Evolutionary conservation across 2,797 vertebrate species (phyloP), one percentile per base, ranked within the genome.

Genomic region (Psittacula echo): DNA sequence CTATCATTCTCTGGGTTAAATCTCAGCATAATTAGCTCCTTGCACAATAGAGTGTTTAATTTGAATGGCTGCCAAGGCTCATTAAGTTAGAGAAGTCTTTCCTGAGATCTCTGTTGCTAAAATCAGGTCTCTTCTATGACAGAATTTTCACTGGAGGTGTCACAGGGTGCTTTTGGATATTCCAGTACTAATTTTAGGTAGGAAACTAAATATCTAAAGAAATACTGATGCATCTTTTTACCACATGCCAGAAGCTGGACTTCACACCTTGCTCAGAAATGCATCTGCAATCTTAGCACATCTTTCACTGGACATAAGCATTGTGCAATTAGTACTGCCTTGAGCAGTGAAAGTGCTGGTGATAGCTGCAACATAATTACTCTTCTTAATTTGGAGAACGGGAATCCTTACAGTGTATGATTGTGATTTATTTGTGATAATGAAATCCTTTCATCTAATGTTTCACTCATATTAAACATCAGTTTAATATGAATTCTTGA

Each of bases 41-140:
- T 97, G 97, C 95, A 98, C 97, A 98, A 97, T 98, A 97, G 97
- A 97, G 92, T 97, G 95, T 97, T 98, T 98, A 97, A 98, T 98
- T 97, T 98, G 97, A 98, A 98, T 97, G 94, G 94, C 96, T 98
- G 97, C 97, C 97, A 97, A 96, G 84, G 96, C 97, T 98, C 97
- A 97, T 98, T 98, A 98, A 97, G 88, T 97, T 95, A 92, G 95
- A 97, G 92, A 94, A 96, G 96, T 96, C 93, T 97, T 97, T 98
- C 97, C 97, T 96, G 97, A 97, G 96, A 97, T 97, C 90, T 97
- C 96, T 97, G 95, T 97, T 97, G 95, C 98, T 98, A 96, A 96
- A 97, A 96, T 84, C 89, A 85, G 95, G 92, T 72, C 85, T 97
- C 95, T 85, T 85, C 23, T 95, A 87, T 85, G 73, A 95, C 76